A percentile compares a stretch with the other conserved stretches of the same genome.
These are phyloP conservation scores for Syngnathus rostellatus DNA, from an alignment of 2,797 vertebrate genomes.

Conservation along the genomic window DNA sequence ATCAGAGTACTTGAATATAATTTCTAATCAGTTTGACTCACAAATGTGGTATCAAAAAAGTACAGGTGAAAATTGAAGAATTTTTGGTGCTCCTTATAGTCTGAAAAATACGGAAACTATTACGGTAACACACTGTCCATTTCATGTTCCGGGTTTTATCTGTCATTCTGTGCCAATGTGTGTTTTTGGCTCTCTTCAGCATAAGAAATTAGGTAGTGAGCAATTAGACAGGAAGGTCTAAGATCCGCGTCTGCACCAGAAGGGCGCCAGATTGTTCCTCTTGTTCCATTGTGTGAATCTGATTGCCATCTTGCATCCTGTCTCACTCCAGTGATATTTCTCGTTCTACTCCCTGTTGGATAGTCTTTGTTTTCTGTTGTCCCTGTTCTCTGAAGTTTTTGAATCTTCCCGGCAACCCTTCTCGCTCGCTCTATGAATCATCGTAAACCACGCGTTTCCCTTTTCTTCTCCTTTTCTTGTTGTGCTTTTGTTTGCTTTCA, in stretches of 20 bases:
- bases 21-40: constrained; percentile 50
- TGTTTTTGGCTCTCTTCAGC: background rate
- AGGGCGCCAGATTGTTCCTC: too few relatives aligned
- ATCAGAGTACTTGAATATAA: constrained; percentile 30
- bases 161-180: background rate
- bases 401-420: background rate
- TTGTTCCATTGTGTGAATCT: too few relatives aligned
- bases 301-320: too few relatives aligned
- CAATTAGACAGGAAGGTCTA: too few relatives aligned
- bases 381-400: too few relatives aligned
- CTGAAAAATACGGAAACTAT: too few relatives aligned
- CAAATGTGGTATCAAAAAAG: constrained; percentile 25
- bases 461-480: background rate
- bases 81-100: too few relatives aligned
- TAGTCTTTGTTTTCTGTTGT: too few relatives aligned
- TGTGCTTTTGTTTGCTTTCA: background rate
- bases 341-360: too few relatives aligned
- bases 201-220: too few relatives aligned
- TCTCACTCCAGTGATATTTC: too few relatives aligned
- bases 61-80: constrained; percentile 32
- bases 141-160: background rate
- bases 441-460: background rate
- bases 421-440: background rate
- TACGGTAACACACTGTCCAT: background rate
- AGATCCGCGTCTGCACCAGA: too few relatives aligned